Base-by-base conservation (phyloP, 2,888 invertebrate genomes). In the Teinopalpus imperialis region DNA sequence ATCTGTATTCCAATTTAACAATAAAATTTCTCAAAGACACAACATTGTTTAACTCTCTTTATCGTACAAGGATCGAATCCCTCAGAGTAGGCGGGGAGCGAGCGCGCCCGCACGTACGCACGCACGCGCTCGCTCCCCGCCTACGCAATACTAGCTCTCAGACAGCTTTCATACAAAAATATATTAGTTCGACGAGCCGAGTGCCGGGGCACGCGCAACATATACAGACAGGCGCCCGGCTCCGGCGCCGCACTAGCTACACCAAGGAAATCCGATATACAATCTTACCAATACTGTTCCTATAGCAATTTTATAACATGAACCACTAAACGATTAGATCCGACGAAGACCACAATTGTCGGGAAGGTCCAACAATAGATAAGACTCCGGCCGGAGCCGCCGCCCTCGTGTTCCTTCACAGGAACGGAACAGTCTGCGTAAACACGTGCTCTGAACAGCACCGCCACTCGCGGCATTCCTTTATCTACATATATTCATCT, bases 1-100 rank as follows among this genome's bases (percentile, higher is more conserved):
- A 81, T 86, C 78, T 85, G 85, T 87, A 86, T 86, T 86, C 83
- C 87, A 88, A 86, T 83, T 85, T 80, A 89, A 89, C 89, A 89
- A 89, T 89, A 89, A 86, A 89, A 82, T 82, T 34, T 89, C 72
- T 89, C 80, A 87, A 89, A 88, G 86, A 87, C 81, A 87, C 87
- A 89, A 89, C 89, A 89, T 87, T 75, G 76, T 82, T 82, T 81
- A 82, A 78, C 73, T 79, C 72, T 77, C 73, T 77, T 74, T 73
- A 74, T 67, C 77, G 77, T 74, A 73, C 78, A 59, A 71, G 83
- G 81, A 82, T 80, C 74, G 73, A 59, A 78, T 76, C 81, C 81
- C 57, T 27, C 46, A 54, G 56, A 59, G 68, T 63, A 64, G 66
- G 39, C n/a, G 26, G 7, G 14, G 24, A 41, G 21, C 60, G 61